These are phyloP conservation scores for Anticlea derivata DNA, from an alignment of 2,888 invertebrate species.

Conservation along the genomic window DNA sequence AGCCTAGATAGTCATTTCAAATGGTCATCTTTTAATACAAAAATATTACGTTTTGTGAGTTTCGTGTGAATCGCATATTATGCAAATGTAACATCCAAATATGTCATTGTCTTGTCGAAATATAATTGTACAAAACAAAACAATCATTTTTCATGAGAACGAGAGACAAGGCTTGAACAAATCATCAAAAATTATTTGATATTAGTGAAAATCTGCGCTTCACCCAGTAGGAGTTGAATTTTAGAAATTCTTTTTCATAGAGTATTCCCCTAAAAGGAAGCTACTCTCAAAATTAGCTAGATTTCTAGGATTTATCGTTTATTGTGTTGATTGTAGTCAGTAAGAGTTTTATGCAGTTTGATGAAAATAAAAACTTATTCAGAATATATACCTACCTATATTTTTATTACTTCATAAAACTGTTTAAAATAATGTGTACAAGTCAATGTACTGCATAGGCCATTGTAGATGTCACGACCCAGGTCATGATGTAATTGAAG, in stretches of 20 bases:
- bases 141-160: too few relatives aligned
- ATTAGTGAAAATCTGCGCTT: too few relatives aligned
- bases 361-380: background rate
- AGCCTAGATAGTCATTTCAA: background rate
- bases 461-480: slow-evolving; percentile 5
- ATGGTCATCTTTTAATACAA: background rate
- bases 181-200: too few relatives aligned
- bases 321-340: too few relatives aligned
- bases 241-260: too few relatives aligned
- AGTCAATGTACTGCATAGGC: slow-evolving; percentile 12
- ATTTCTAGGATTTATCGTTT: too few relatives aligned
- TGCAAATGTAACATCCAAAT: slow-evolving; percentile 11
- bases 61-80: background rate
- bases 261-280: too few relatives aligned
- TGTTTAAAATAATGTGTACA: background rate
- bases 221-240: too few relatives aligned
- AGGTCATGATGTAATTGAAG: slow-evolving; percentile 9
- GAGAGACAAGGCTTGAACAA: too few relatives aligned
- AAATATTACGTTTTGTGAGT: background rate
- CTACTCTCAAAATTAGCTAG: too few relatives aligned
- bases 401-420: background rate
- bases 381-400: background rate
- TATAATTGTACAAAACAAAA: too few relatives aligned
- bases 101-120: slow-evolving; percentile 5
- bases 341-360: too few relatives aligned